Evolutionary conservation across 2,888 invertebrate species (phyloP).

Genomic region (Cheilosia vernalis): DNA sequence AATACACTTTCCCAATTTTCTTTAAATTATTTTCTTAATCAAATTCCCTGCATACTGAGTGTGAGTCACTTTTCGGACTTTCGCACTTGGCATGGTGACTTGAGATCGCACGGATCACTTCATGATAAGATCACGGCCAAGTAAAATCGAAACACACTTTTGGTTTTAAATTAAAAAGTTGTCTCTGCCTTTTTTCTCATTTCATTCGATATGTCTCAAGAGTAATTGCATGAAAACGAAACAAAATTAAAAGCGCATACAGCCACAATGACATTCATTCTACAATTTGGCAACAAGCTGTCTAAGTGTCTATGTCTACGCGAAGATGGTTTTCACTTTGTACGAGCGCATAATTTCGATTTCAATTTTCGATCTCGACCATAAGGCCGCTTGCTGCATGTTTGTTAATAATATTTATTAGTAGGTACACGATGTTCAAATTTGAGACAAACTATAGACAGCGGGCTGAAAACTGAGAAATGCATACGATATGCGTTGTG

Average conservation of each 20-base stretch:
- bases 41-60: not conserved
- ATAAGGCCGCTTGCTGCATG: not conserved
- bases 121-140: conserved; percentile 15
- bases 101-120: not conserved
- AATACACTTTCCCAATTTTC: too few species aligned
- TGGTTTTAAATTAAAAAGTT: not conserved
- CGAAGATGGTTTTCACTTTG: not conserved
- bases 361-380: conserved; percentile 26
- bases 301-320: conserved; percentile 16
- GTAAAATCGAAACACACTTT: conserved; percentile 18
- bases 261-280: not conserved
- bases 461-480: conserved; percentile 1
- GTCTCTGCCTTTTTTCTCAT: not conserved
- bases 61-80: not conserved
- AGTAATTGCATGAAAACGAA: not conserved
- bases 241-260: too few species aligned
- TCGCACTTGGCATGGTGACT: not conserved
- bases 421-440: conserved; percentile 1
- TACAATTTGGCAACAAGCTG: conserved; percentile 30
- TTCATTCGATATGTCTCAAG: not conserved
- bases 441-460: conserved; percentile 8
- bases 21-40: not conserved
- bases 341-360: conserved; percentile 8
- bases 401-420: not conserved
- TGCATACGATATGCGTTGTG: conserved; percentile 19